These are phyloP conservation scores for Heterodera schachtii DNA, from an alignment of 1,140 invertebrate species.

Conservation along the genomic window DNA sequence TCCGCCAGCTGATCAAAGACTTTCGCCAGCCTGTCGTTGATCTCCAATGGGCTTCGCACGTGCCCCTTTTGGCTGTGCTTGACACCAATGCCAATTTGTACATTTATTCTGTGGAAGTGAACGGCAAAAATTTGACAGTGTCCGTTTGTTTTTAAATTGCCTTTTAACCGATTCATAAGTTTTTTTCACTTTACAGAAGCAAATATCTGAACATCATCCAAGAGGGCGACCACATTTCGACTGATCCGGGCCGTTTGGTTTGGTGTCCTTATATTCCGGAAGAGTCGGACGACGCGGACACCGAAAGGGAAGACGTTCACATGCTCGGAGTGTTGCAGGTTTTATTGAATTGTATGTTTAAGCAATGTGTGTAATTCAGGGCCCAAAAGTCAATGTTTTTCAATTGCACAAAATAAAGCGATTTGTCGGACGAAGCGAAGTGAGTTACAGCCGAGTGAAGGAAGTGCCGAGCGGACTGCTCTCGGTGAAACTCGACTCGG, in stretches of 20 bases:
- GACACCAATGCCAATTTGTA: conserved; percentile 47
- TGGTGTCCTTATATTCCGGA: conserved; percentile 49
- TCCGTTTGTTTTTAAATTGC: background rate
- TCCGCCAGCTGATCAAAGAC: conserved; percentile 47
- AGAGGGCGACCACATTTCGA: conserved; percentile 18
- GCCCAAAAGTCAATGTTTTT: conserved; percentile 36
- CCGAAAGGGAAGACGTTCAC: conserved; percentile 26
- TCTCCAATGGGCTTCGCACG: conserved; percentile 44
- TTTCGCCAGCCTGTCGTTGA: conserved; percentile 45
- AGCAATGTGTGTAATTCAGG: conserved; percentile 21
- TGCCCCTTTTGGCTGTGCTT: conserved; percentile 44
- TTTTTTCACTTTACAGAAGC: conserved; percentile 7
- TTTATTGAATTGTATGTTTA: conserved; percentile 15
- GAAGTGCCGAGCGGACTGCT: conserved; percentile 26
- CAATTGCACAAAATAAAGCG: conserved; percentile 43
- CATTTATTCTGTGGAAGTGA: conserved; percentile 48
- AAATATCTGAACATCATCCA: conserved; percentile 51
- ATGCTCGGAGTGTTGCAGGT: conserved; percentile 41
- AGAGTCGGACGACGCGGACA: conserved; percentile 35
- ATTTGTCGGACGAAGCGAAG: conserved; percentile 38
- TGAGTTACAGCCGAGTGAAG: conserved; percentile 32
- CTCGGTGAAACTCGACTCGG: conserved; percentile 21
- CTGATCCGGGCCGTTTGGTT: conserved; percentile 28
- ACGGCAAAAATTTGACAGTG: conserved; percentile 24
- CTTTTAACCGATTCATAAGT: background rate